Conservation (phyloP, 1,140 invertebrate species). For the Chrysopa pallens region DNA sequence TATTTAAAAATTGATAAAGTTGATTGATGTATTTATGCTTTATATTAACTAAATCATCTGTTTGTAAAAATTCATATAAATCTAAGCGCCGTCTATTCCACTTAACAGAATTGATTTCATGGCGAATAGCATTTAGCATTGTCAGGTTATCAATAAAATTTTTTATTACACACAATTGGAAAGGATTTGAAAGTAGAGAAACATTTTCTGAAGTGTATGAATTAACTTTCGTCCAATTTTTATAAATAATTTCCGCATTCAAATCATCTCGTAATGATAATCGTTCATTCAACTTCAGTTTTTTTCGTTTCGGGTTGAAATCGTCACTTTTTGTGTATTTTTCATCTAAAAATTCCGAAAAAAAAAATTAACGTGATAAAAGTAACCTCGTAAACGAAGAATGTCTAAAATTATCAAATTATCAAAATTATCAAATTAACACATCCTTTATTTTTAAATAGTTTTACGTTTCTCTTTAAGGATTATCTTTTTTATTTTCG, state of each 20-base stretch:
- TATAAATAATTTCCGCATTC: constrained; percentile 15
- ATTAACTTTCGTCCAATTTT: constrained; percentile 18
- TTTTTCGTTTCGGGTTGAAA: no score
- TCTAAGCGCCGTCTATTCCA: constrained; percentile 46
- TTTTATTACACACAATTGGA: constrained; percentile 34
- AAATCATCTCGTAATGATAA: no score
- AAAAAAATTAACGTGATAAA: no score
- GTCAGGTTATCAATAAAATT: constrained; percentile 31
- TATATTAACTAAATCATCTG: constrained; percentile 37
- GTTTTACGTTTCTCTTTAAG: no score
- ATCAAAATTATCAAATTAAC: no score
- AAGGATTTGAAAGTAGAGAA: constrained; percentile 26
- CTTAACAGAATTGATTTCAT: constrained; percentile 41
- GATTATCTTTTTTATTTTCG: no score
- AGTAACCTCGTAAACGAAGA: no score
- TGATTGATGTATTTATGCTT: constrained; percentile 29
- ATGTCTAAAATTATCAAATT: no score
- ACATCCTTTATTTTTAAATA: no score
- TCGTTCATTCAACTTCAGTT: no score
- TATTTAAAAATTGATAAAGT: constrained; percentile 34
- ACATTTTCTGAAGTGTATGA: constrained; percentile 14
- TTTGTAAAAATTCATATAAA: constrained; percentile 53
- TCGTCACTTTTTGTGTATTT: neutral
- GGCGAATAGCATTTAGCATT: constrained; percentile 35
- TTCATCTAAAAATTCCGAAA: constrained; percentile 4